Percentiles rank a stretch among this genome's conserved stretches.
Conservation (phyloP, 2,113 vertebrate species). For the Gobio gobio region DNA sequence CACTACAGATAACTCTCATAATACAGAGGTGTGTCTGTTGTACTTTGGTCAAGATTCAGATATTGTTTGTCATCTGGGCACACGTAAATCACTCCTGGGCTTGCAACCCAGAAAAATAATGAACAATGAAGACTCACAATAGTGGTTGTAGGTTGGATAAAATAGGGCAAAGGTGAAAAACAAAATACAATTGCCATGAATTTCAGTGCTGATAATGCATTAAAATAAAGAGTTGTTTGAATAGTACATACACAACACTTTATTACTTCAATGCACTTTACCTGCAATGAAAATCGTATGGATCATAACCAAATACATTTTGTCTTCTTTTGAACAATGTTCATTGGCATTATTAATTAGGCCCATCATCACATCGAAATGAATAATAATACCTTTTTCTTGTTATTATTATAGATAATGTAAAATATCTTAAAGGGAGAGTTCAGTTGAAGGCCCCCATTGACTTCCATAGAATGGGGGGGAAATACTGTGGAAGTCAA, state of each 20-base stretch:
- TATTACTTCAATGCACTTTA: neutral
- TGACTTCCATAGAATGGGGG: too few relatives aligned
- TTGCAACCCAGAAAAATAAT: slow-evolving; percentile 12
- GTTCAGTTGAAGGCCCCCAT: too few relatives aligned
- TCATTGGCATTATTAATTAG: neutral
- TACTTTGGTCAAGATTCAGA: slow-evolving; percentile 38
- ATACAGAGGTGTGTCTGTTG: slow-evolving; percentile 28
- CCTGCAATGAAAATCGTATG: neutral
- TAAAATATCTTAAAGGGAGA: too few relatives aligned
- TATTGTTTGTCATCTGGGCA: slow-evolving; percentile 12
- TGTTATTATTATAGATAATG: too few relatives aligned
- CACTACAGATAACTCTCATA: neutral
- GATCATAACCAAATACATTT: neutral
- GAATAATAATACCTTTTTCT: neutral
- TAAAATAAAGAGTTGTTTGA: neutral
- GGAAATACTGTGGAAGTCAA: too few relatives aligned
- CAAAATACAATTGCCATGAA: neutral
- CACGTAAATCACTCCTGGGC: slow-evolving; percentile 12
- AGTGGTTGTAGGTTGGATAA: neutral
- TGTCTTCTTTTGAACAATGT: neutral
- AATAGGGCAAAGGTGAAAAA: neutral
- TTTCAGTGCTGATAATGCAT: neutral
- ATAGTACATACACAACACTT: neutral
- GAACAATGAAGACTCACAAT: neutral
- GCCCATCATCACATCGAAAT: neutral